Conservation (phyloP, 2,797 vertebrate species). For the Odontamblyopus rebecca region DNA sequence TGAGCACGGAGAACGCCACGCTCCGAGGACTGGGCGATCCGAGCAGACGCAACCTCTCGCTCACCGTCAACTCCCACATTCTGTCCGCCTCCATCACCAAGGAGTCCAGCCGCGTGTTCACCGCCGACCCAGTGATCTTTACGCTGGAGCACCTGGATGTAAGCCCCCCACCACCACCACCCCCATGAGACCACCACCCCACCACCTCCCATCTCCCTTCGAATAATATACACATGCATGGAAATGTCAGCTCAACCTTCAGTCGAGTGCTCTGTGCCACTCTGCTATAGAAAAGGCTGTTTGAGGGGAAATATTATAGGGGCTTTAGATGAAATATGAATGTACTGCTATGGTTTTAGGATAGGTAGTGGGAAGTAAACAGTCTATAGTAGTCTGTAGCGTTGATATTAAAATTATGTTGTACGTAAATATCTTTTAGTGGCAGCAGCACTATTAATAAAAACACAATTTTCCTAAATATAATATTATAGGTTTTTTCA, state of each 20-base stretch:
- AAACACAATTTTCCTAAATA: too few relatives aligned
- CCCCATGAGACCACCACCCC: slow-evolving; percentile 15
- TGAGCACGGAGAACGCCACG: slow-evolving; percentile 95
- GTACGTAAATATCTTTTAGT: too few relatives aligned
- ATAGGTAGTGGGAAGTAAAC: too few relatives aligned
- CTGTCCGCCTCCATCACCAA: slow-evolving; percentile 98
- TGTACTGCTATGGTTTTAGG: too few relatives aligned
- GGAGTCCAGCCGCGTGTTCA: slow-evolving; percentile 95
- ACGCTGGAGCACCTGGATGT: slow-evolving; percentile 96
- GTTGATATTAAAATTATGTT: too few relatives aligned
- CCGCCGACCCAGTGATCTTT: slow-evolving; percentile 94
- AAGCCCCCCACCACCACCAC: slow-evolving; percentile 69
- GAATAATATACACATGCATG: slow-evolving; percentile 21
- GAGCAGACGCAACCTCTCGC: slow-evolving; percentile 74
- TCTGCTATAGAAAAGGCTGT: background rate
- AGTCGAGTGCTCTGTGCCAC: background rate
- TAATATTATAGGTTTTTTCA: too few relatives aligned
- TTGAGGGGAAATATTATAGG: too few relatives aligned
- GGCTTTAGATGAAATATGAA: too few relatives aligned
- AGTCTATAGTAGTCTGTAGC: too few relatives aligned
- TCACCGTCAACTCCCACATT: slow-evolving; percentile 97
- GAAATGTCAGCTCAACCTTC: slow-evolving; percentile 27
- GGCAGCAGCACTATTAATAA: too few relatives aligned
- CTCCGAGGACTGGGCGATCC: slow-evolving; percentile 79
- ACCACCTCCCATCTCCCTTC: background rate